phyloP scores from a whole-genome alignment of 2,888 invertebrate genomes.

The Blastobasis adustella region DNA sequence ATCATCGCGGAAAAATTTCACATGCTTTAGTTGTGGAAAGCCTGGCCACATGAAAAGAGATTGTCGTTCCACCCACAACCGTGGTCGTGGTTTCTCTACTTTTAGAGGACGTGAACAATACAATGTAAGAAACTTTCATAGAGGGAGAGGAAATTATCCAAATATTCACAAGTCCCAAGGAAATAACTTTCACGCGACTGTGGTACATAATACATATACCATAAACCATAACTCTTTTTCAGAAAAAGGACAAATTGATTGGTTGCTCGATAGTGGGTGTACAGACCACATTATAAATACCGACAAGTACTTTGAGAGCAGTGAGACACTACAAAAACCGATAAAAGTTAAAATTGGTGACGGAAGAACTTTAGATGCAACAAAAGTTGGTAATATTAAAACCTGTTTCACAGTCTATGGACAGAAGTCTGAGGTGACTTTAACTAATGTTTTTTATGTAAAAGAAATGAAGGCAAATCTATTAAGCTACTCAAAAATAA shows the following conservation, averaged over 20 bases:
- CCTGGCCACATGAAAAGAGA: slow-evolving; percentile 18
- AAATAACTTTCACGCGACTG: slow-evolving; percentile 1
- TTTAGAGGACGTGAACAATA: background rate
- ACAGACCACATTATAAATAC: slow-evolving; percentile 15
- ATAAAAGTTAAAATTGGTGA: slow-evolving; percentile 12
- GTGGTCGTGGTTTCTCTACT: background rate
- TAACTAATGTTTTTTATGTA: slow-evolving; percentile 17
- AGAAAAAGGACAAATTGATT: no score
- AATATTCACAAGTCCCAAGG: slow-evolving; percentile 5
- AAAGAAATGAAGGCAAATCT: slow-evolving; percentile 18
- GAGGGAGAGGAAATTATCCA: slow-evolving; percentile 8
- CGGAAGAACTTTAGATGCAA: slow-evolving; percentile 11
- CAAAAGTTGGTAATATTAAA: no score
- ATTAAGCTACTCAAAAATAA: slow-evolving; percentile 20
- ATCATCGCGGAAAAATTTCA: background rate
- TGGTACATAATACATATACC: no score
- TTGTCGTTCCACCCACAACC: slow-evolving; percentile 10
- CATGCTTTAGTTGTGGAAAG: slow-evolving; percentile 21
- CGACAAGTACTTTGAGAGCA: slow-evolving; percentile 15
- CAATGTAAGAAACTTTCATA: slow-evolving; percentile 3
- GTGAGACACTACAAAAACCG: slow-evolving; percentile 6
- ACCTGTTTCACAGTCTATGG: slow-evolving; percentile 13
- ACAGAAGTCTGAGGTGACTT: slow-evolving; percentile 9
- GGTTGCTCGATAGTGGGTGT: no score
- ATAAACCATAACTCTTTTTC: no score